A percentile compares a stretch with the other conserved stretches of the same genome.
phyloP scores from a whole-genome alignment of 2,888 invertebrate species.

The Dynastes maya region DNA sequence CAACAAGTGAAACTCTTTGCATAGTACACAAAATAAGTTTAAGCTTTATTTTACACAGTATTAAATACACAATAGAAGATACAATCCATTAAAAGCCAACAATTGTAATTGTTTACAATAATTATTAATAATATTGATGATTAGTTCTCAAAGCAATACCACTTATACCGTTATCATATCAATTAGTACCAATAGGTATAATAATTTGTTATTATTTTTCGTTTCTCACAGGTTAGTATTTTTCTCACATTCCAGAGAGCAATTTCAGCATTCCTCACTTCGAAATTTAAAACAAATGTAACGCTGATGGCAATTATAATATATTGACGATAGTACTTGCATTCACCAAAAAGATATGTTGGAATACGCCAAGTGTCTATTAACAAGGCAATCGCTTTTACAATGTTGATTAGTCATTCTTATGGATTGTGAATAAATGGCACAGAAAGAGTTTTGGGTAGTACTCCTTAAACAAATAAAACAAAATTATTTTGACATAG shows the following conservation, averaged over 20 bases:
- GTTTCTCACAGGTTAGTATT: neutral
- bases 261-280: neutral
- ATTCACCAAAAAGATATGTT: conserved; percentile 68
- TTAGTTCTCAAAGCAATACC: conserved; percentile 23
- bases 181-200: conserved; percentile 25
- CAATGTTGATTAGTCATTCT: neutral
- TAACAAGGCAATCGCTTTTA: conserved; percentile 20
- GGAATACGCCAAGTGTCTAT: conserved; percentile 33
- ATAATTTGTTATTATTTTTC: neutral
- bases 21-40: conserved; percentile 69
- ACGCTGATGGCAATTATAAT: conserved; percentile 55
- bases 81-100: conserved; percentile 68
- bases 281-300: neutral
- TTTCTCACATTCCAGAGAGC: neutral
- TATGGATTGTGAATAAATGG: neutral
- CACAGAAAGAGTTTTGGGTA: conserved; percentile 49
- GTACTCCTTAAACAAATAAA: neutral
- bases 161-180: conserved; percentile 16
- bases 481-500: no score
- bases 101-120: conserved; percentile 54
- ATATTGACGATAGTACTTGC: conserved; percentile 55
- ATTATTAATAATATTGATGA: conserved; percentile 52
- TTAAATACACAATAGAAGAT: conserved; percentile 67
- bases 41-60: conserved; percentile 70
- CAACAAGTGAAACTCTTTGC: conserved; percentile 39